Evolutionary conservation across 2,888 invertebrate species (phyloP).

Genomic region (Drosophila paucipuncta): DNA sequence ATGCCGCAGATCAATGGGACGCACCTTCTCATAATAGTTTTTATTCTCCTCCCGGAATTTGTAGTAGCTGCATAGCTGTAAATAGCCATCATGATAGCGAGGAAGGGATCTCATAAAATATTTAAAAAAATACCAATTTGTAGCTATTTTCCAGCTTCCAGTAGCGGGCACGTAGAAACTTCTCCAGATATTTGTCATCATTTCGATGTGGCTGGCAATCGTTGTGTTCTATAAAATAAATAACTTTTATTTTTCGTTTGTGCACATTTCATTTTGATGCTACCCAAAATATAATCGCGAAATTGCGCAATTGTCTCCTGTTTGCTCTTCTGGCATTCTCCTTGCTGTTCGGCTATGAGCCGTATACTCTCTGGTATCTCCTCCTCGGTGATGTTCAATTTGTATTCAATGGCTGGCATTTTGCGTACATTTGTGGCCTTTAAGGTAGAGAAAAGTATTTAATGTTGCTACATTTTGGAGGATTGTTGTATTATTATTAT

Average conservation of each 20-base stretch:
- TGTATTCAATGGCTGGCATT: conserved; percentile 80
- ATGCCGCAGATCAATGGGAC: conserved; percentile 88
- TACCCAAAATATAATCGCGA: conserved; percentile 91
- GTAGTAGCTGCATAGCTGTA: conserved; percentile 89
- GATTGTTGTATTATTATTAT: conserved; percentile 2
- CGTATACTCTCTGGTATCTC: conserved; percentile 89
- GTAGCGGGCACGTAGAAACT: conserved; percentile 91
- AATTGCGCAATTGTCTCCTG: conserved; percentile 90
- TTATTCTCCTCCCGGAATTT: conserved; percentile 91
- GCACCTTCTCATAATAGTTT: conserved; percentile 89
- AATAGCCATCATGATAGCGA: conserved; percentile 9
- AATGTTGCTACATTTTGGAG: background rate
- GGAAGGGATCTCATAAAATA: background rate
- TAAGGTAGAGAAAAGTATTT: too few relatives aligned
- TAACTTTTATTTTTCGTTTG: background rate
- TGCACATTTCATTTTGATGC: conserved; percentile 11
- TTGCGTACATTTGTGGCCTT: conserved; percentile 29
- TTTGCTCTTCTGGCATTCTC: conserved; percentile 90
- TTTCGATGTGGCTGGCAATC: conserved; percentile 91
- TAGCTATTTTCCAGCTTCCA: conserved; percentile 91
- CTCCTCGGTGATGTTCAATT: conserved; percentile 88
- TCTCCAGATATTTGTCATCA: conserved; percentile 91
- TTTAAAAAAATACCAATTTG: conserved; percentile 87
- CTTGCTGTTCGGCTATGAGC: conserved; percentile 88
- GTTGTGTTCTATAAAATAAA: conserved; percentile 88